Percentiles rank a stretch among this genome's conserved stretches.
phyloP scores from a whole-genome alignment of 2,113 vertebrate species.

The Clarias batrachus region DNA sequence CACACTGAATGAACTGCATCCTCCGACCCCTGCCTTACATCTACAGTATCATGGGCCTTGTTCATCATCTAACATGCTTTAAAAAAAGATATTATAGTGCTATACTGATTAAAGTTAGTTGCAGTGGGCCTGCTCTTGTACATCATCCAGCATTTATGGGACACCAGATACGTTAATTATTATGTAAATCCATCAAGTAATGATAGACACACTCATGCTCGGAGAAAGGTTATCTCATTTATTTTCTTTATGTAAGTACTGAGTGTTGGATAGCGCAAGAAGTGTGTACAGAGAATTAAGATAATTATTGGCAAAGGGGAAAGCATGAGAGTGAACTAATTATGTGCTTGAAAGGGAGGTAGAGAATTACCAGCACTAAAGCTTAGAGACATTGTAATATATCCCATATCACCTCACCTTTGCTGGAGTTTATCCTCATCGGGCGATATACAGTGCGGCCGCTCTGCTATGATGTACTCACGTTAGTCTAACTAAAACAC shows the following conservation, averaged over 20 bases:
- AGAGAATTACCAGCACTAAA: constrained; percentile 40
- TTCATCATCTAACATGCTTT: constrained; percentile 18
- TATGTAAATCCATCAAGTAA: not conserved
- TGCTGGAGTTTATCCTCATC: constrained; percentile 22
- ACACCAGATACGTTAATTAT: constrained; percentile 2
- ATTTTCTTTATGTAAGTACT: constrained; percentile 49
- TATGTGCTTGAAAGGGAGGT: constrained; percentile 47
- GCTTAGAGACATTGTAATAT: constrained; percentile 31
- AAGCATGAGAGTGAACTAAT: constrained; percentile 54
- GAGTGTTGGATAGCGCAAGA: constrained; percentile 50
- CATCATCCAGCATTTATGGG: not conserved
- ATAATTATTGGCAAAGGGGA: constrained; percentile 55
- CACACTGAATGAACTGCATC: constrained; percentile 16
- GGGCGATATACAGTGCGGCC: not conserved
- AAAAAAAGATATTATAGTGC: not conserved
- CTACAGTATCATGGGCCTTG: not conserved
- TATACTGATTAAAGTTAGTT: constrained; percentile 1
- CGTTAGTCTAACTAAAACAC: not conserved
- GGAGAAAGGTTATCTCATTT: not conserved
- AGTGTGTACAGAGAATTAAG: constrained; percentile 55
- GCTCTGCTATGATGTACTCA: not conserved
- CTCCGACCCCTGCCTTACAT: not conserved
- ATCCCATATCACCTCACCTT: constrained; percentile 42
- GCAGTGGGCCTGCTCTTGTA: not conserved
- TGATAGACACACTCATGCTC: not conserved